phyloP scores from a whole-genome alignment of 1,140 invertebrate species.

The Papilio machaon region DNA sequence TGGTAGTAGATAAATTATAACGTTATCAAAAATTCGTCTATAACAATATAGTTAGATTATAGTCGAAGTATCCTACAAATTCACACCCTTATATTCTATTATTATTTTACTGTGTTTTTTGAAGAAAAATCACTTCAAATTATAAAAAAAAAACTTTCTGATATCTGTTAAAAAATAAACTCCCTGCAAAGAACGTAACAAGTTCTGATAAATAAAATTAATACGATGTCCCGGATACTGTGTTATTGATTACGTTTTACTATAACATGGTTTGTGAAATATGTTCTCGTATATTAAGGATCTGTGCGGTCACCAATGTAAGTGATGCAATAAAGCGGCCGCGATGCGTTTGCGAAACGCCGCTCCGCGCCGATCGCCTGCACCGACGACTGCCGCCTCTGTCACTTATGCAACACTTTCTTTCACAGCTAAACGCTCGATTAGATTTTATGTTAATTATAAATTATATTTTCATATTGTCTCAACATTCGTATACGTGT shows the following conservation, averaged over 20 bases:
- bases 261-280: slow-evolving; percentile 12
- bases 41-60: too few species aligned
- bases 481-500: neutral
- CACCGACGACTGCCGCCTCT: neutral
- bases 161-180: neutral
- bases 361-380: slow-evolving; percentile 8
- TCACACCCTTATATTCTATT: too few species aligned
- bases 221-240: neutral
- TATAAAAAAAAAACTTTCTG: neutral
- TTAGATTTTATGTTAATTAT: slow-evolving; percentile 22
- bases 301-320: slow-evolving; percentile 36
- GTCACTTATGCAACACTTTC: slow-evolving; percentile 57
- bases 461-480: neutral
- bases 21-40: too few species aligned
- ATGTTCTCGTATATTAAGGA: slow-evolving; percentile 26
- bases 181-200: too few species aligned
- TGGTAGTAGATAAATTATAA: neutral
- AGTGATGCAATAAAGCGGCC: slow-evolving; percentile 35
- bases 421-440: slow-evolving; percentile 40
- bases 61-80: neutral
- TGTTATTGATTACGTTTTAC: neutral
- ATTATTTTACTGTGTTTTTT: too few species aligned
- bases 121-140: too few species aligned
- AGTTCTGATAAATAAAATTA: neutral
- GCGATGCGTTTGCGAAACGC: slow-evolving; percentile 43